phyloP scores from a whole-genome alignment of 2,888 invertebrate genomes.

The Phytoseiulus persimilis region DNA sequence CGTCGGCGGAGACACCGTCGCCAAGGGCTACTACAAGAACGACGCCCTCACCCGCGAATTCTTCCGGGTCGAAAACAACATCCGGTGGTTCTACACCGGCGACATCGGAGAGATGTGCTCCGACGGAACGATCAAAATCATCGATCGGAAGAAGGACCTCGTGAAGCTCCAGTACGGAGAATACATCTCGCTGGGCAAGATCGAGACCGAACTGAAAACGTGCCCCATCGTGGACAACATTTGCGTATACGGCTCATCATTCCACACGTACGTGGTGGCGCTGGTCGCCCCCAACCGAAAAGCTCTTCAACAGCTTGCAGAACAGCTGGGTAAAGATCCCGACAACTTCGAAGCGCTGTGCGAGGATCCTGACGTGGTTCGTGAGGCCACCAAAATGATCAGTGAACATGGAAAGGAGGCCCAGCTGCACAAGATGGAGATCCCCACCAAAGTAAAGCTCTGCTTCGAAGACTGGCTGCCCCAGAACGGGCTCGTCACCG shows the following conservation, averaged over 20 bases:
- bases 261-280: slow-evolving; percentile 75
- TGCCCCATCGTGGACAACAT: slow-evolving; percentile 91
- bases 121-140: slow-evolving; percentile 90
- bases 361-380: slow-evolving; percentile 1
- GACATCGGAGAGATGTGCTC: slow-evolving; percentile 88
- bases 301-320: slow-evolving; percentile 62
- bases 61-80: slow-evolving; percentile 64
- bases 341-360: slow-evolving; percentile 49
- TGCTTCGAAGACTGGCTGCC: slow-evolving; percentile 54
- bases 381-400: slow-evolving; percentile 31
- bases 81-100: slow-evolving; percentile 88
- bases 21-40: slow-evolving; percentile 83
- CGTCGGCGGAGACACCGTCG: slow-evolving; percentile 80
- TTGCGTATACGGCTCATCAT: slow-evolving; percentile 88
- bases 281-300: slow-evolving; percentile 68
- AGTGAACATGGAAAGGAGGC: slow-evolving; percentile 17
- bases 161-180: slow-evolving; percentile 96
- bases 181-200: slow-evolving; percentile 92
- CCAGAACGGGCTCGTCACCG: slow-evolving; percentile 55
- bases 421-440: slow-evolving; percentile 52
- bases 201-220: slow-evolving; percentile 83
- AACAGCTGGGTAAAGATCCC: slow-evolving; percentile 58
- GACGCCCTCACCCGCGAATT: slow-evolving; percentile 65
- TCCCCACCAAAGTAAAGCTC: slow-evolving; percentile 52
- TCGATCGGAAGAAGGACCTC: slow-evolving; percentile 97